Conservation (phyloP, 2,888 invertebrate species). For the Amiota mariae region DNA sequence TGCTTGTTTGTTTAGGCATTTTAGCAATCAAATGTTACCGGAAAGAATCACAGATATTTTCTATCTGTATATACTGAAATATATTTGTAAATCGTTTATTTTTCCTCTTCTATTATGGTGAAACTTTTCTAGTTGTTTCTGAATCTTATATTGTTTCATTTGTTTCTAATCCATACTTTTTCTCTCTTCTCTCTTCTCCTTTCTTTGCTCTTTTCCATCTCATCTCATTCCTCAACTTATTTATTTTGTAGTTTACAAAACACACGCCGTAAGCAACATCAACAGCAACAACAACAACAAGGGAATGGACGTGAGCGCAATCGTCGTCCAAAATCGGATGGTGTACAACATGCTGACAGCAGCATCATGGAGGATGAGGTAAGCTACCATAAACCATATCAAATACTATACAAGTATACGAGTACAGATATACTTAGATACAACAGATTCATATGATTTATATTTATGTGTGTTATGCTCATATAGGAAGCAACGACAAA, state of each 20-base stretch:
- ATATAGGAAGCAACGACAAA: background rate
- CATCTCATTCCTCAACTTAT: constrained; percentile 17
- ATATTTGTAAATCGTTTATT: background rate
- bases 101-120: background rate
- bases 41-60: background rate
- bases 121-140: constrained; percentile 16
- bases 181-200: background rate
- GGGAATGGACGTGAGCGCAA: constrained; percentile 64
- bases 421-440: too few species aligned
- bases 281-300: constrained; percentile 63
- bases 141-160: constrained; percentile 37
- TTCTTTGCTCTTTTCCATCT: constrained; percentile 9
- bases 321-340: constrained; percentile 71
- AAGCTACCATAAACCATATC: constrained; percentile 47
- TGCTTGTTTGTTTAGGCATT: constrained; percentile 23
- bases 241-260: constrained; percentile 61
- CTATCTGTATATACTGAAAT: background rate
- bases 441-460: too few species aligned
- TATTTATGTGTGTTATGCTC: background rate
- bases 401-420: too few species aligned
- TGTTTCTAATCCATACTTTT: constrained; percentile 30
- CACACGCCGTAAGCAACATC: constrained; percentile 66
- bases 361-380: constrained; percentile 74
- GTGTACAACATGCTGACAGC: constrained; percentile 71
- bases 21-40: constrained; percentile 11